A percentile compares a stretch with the other conserved stretches of the same genome.
phyloP scores from a whole-genome alignment of 1,140 invertebrate species.

The Apis dorsata region DNA sequence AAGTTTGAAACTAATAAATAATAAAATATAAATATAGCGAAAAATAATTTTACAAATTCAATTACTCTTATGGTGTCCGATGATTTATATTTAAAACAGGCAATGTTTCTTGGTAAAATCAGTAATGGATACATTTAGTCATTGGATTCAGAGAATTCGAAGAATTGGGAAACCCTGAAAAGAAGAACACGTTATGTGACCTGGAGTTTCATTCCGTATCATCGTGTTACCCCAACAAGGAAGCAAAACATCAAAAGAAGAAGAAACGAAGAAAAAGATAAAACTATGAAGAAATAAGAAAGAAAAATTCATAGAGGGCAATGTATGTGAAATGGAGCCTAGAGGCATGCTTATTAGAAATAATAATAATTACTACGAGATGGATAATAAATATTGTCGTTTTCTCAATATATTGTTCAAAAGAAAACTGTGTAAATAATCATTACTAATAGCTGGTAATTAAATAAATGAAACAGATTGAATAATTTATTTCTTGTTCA shows the following conservation, averaged over 20 bases:
- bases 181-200: slow-evolving; percentile 41
- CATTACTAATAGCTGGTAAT: slow-evolving; percentile 37
- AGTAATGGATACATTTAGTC: background rate
- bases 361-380: slow-evolving; percentile 61
- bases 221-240: slow-evolving; percentile 47
- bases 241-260: slow-evolving; percentile 15
- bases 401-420: slow-evolving; percentile 39
- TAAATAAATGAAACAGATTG: slow-evolving; percentile 35
- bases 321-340: slow-evolving; percentile 31
- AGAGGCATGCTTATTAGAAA: slow-evolving; percentile 61
- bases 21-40: too few relatives aligned
- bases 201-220: slow-evolving; percentile 48
- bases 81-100: background rate
- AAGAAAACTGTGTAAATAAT: slow-evolving; percentile 17
- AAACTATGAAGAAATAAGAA: slow-evolving; percentile 17
- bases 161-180: slow-evolving; percentile 45
- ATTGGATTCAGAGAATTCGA: background rate
- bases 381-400: slow-evolving; percentile 52
- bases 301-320: slow-evolving; percentile 29
- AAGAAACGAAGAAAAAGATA: background rate
- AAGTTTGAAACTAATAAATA: too few relatives aligned
- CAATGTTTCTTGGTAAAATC: background rate
- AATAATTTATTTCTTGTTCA: background rate
- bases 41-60: background rate
- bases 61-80: too few relatives aligned